Evolutionary conservation across 2,113 vertebrate species (phyloP), one percentile per base, ranked within the genome.

Genomic region (Felis chaus): DNA sequence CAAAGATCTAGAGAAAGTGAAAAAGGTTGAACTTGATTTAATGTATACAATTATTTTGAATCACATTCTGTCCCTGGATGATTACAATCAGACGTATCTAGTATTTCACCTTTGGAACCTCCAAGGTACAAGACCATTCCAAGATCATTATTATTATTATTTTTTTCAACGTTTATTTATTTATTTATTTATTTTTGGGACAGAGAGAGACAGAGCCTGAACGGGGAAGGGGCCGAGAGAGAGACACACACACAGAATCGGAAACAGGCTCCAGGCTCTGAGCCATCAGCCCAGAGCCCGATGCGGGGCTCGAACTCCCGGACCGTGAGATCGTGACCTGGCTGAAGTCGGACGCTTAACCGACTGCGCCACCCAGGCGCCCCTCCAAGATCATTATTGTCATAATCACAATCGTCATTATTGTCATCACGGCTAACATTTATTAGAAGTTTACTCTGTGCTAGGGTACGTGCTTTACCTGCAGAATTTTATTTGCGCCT

Each of bases 21-120:
- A 90, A 96, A 89, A 83, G 19, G 53, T 86, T 94, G 91, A 97
- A 94, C 13, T 92, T 93, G 55, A 98, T 93, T 91, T 96, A 89
- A 94, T n/a, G 33, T 82, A 50, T 61, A 65, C 57, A 74, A 80
- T n/a, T 91, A 82, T 85, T 95, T 79, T 45, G 29, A 96, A 98
- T 91, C 68, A 74, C 66, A 55, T 83, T 79, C 63, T 94, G 7
- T 63, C 76, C 73, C 7, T 57, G 89, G n/a, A 94, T 53, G 66
- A 41, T 90, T 94, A 92, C 94, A 96, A 93, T 91, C 50, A 63
- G 61, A 45, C 45, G 50, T 87, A 81, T n/a, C 23, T 63, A 61
- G 50, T 33, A 85, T 81, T 91, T 94, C 31, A 96, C 61, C 89
- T 93, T 94, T 91, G 74, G 36, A 87, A 53, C 25, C 63, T 88